Evolutionary conservation across 2,113 vertebrate species (phyloP), one percentile per base, ranked within the genome.

Genomic region (Clarias macrocephalus): DNA sequence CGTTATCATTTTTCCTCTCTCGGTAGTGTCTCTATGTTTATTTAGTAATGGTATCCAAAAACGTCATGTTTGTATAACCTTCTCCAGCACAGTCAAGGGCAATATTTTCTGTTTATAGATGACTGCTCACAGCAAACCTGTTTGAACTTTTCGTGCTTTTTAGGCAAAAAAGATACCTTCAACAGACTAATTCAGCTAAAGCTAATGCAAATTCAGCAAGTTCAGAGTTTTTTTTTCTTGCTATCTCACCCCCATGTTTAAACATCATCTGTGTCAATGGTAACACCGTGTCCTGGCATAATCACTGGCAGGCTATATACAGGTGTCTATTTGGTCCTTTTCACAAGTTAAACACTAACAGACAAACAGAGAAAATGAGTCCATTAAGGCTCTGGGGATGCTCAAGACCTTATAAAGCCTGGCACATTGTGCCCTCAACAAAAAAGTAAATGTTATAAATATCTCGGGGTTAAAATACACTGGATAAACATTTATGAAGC

Each of bases 161-260:
- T 13, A 79, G 6, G 16, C 25, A 54, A 13, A 56, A 56, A 48
- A 54, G 48, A 52, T 73, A 48, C 25, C 25, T 52, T 13, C 23
- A 76, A 13, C 18, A 52, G 19, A 33, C 30, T 13, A 76, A 42
- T 48, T 48, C 48, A 8, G 48, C 33, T 1, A 76, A 15, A 37
- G 8, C 18, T n/a, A 52, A n/a, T 25, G 73, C 72, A 52, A 23
- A 75, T 48, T 25, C 33, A 48, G 8, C 37, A 37, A 37, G 33
- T 37, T 37, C 2, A n/a, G n/a, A n/a, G 21, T 18, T 23, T 18
- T 48, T 48, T 25, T 73, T 76, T 76, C 42, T 56, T n/a, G 75
- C 15, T 76, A 48, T 54, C 73, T 54, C 42, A 52, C 21, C 68
- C 42, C 42, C 37, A 75, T 80, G 76, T 80, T 80, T 80, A 80